Conservation (phyloP, 2,888 invertebrate species). For the Eupithecia centaureata region DNA sequence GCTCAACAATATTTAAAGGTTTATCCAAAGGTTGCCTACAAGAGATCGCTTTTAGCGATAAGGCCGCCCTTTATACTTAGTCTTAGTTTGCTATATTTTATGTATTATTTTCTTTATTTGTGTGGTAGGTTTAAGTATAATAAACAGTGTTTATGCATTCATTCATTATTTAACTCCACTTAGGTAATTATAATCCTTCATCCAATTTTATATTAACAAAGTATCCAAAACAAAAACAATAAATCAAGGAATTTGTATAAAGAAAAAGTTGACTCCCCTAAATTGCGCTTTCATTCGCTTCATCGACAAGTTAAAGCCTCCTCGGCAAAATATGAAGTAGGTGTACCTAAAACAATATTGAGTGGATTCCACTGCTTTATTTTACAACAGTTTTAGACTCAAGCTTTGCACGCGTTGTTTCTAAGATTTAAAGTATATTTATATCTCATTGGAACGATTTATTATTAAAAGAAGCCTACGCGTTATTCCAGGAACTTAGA, state of each 20-base stretch:
- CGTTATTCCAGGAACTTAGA: no score
- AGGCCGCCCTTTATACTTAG: no score
- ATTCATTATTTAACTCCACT: not conserved
- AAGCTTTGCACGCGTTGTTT: not conserved
- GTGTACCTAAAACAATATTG: constrained; percentile 3
- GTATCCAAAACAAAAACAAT: not conserved
- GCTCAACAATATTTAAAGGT: not conserved
- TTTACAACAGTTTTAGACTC: not conserved
- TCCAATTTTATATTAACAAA: constrained; percentile 7
- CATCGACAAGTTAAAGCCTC: constrained; percentile 17
- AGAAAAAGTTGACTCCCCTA: constrained; percentile 9
- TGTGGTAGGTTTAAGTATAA: no score
- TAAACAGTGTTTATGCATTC: no score
- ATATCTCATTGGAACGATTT: no score
- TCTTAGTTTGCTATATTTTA: no score
- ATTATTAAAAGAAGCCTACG: no score
- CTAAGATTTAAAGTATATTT: not conserved
- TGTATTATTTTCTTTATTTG: no score
- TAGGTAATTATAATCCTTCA: constrained; percentile 3
- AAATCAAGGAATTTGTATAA: constrained; percentile 11
- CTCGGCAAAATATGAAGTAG: constrained; percentile 1
- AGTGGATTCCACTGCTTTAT: not conserved
- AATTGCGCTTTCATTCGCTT: constrained; percentile 15
- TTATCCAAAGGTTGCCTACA: no score
- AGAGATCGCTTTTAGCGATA: no score